phyloP scores from a whole-genome alignment of 2,797 vertebrate genomes.

The Dryobates pubescens region DNA sequence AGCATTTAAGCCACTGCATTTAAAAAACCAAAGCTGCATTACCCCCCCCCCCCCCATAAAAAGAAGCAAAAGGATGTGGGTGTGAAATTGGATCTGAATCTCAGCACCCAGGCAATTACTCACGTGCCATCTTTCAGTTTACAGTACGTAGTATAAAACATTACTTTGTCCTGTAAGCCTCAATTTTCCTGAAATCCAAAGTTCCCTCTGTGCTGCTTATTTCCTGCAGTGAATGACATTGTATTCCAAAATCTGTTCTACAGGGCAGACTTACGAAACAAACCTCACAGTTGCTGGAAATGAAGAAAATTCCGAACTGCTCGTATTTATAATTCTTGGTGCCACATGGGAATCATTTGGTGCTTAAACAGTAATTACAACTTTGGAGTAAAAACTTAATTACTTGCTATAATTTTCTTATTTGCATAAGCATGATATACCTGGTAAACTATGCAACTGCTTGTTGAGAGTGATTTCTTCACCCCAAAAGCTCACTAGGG shows the following conservation, averaged over 20 bases:
- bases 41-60: background rate
- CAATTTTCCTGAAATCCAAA: background rate
- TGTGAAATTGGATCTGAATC: background rate
- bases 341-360: background rate
- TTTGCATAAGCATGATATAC: background rate
- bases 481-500: background rate
- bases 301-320: background rate
- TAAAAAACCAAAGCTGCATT: background rate
- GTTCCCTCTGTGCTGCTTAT: background rate
- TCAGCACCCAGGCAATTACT: background rate
- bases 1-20: background rate
- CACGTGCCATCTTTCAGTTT: background rate
- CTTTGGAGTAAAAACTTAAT: constrained; percentile 30
- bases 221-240: constrained; percentile 20
- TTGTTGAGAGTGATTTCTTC: background rate
- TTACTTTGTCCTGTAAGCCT: background rate
- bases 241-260: constrained; percentile 39
- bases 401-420: background rate
- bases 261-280: background rate
- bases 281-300: constrained; percentile 4
- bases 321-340: background rate
- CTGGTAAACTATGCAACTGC: background rate
- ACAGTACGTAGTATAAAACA: background rate
- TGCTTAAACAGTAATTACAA: constrained; percentile 2
- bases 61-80: background rate